Evolutionary conservation across 2,888 invertebrate genomes (phyloP).

Genomic region (Sussaba pulchella): DNA sequence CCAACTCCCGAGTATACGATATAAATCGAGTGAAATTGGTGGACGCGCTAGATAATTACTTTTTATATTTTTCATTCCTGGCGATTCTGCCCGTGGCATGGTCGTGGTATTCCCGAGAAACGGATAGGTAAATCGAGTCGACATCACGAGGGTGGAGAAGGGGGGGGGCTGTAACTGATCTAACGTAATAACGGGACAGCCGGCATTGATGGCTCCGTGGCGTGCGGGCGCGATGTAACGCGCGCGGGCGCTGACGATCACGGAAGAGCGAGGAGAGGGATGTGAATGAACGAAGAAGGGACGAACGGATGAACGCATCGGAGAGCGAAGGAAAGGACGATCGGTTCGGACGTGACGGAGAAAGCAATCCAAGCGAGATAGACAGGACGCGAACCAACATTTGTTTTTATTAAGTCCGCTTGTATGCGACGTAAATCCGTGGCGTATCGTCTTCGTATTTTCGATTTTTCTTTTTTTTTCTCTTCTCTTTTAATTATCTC

Average conservation of each 20-base stretch:
- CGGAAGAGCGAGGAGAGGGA: conserved; percentile 63
- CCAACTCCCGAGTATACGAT: not conserved
- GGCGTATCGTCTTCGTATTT: conserved; percentile 39
- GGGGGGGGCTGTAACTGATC: conserved; percentile 74
- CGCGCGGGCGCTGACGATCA: conserved; percentile 63
- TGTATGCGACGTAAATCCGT: conserved; percentile 1
- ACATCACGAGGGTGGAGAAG: conserved; percentile 69
- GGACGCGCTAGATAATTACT: conserved; percentile 1
- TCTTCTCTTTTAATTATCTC: conserved; percentile 2
- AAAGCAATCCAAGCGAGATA: conserved; percentile 65
- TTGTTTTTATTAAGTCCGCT: conserved; percentile 6
- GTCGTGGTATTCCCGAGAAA: conserved; percentile 40
- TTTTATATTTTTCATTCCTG: conserved; percentile 16
- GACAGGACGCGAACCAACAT: not conserved
- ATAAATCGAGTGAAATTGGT: conserved; percentile 14
- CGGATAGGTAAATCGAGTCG: conserved; percentile 76
- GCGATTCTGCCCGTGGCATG: conserved; percentile 18
- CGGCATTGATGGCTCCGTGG: conserved; percentile 47
- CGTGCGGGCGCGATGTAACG: conserved; percentile 45
- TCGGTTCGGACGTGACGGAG: conserved; percentile 65
- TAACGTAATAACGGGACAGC: conserved; percentile 65
- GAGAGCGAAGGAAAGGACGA: conserved; percentile 63
- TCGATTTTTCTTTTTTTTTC: not conserved
- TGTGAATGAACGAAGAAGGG: conserved; percentile 55
- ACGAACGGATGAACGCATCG: conserved; percentile 56